Evolutionary conservation across 2,888 invertebrate genomes (phyloP).

Genomic region (Osmoderma eremita): DNA sequence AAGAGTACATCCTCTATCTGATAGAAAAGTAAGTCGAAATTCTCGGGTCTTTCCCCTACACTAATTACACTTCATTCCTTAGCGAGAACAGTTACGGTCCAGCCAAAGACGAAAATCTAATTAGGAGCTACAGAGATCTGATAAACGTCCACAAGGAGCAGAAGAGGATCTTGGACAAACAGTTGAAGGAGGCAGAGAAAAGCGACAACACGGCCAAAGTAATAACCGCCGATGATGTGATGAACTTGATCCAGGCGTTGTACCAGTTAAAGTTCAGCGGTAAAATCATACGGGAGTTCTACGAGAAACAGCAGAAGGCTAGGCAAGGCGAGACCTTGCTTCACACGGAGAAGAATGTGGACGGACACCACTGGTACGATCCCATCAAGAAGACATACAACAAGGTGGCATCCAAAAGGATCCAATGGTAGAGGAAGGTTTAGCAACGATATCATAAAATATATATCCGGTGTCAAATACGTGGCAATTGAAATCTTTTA

Average conservation of each 20-base stretch:
- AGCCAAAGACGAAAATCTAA: slow-evolving; percentile 45
- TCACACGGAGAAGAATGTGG: slow-evolving; percentile 5
- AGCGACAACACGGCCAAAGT: slow-evolving; percentile 24
- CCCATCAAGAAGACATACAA: too few relatives aligned
- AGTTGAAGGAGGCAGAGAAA: slow-evolving; percentile 38
- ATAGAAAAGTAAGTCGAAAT: slow-evolving; percentile 52
- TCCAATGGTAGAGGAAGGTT: too few relatives aligned
- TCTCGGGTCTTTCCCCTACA: slow-evolving; percentile 1
- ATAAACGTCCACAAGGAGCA: slow-evolving; percentile 52
- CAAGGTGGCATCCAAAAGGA: too few relatives aligned
- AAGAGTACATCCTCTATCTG: slow-evolving; percentile 56
- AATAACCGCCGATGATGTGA: slow-evolving; percentile 50
- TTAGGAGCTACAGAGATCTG: slow-evolving; percentile 50
- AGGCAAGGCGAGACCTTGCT: background rate
- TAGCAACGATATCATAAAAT: too few relatives aligned
- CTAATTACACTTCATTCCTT: slow-evolving; percentile 33
- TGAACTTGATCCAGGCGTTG: slow-evolving; percentile 48
- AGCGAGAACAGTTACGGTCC: slow-evolving; percentile 53
- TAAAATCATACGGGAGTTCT: slow-evolving; percentile 53
- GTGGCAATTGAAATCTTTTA: too few relatives aligned
- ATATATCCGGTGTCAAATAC: too few relatives aligned
- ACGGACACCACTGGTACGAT: too few relatives aligned
- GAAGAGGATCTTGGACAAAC: slow-evolving; percentile 51
- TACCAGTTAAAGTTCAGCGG: slow-evolving; percentile 54
- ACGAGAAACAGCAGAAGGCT: slow-evolving; percentile 48